phyloP scores from a whole-genome alignment of 2,113 vertebrate species.

The Phrynosoma platyrhinos region DNA sequence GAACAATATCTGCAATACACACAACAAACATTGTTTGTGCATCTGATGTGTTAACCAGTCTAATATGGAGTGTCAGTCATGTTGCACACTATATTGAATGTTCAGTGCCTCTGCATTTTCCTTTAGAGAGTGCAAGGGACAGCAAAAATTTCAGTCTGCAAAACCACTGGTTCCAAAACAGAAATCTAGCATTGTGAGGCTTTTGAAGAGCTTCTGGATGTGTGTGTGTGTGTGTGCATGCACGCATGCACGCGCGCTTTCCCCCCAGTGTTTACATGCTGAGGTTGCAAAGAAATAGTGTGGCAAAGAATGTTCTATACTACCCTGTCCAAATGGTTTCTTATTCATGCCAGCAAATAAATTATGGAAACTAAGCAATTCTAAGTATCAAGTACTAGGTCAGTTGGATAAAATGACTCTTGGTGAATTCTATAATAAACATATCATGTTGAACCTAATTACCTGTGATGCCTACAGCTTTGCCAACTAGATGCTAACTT shows the following conservation, averaged over 20 bases:
- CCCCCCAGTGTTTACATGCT: neutral
- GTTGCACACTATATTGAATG: neutral
- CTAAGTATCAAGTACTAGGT: constrained; percentile 45
- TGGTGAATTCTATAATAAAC: constrained; percentile 62
- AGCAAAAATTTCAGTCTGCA: neutral
- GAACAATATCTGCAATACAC: neutral
- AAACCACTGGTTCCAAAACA: neutral
- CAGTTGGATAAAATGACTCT: constrained; percentile 59
- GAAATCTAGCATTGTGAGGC: neutral
- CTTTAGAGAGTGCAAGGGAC: neutral
- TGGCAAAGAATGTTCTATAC: constrained; percentile 29
- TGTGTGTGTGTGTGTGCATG: neutral
- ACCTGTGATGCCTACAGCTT: constrained; percentile 45
- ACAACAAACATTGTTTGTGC: neutral
- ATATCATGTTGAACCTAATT: constrained; percentile 61
- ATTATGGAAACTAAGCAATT: constrained; percentile 40
- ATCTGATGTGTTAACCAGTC: neutral
- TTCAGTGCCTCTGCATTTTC: neutral
- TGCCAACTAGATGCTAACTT: constrained; percentile 56
- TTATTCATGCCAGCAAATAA: constrained; percentile 45
- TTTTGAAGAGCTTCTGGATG: neutral
- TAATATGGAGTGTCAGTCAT: neutral
- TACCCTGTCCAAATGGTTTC: constrained; percentile 36
- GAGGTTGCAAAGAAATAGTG: constrained; percentile 5
- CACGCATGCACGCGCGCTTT: too few species aligned